These are phyloP conservation scores for Scrobipalpa atriplicella DNA, from an alignment of 2,888 invertebrate species.

Conservation along the genomic window DNA sequence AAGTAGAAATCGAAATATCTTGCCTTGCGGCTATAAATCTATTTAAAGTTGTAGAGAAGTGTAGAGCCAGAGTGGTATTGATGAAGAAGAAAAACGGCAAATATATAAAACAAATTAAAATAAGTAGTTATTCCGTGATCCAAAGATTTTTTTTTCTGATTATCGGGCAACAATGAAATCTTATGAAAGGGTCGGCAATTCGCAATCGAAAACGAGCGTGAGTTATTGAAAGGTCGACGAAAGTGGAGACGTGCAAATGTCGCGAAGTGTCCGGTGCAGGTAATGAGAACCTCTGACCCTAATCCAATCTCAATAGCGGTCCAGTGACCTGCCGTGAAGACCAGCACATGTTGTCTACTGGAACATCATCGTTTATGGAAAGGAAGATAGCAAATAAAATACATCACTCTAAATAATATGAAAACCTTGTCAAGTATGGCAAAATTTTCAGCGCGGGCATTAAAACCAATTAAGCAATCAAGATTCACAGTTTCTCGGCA, in stretches of 20 bases:
- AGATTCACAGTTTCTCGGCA: not conserved
- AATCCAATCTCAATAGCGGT: slow-evolving; percentile 23
- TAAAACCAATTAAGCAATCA: not conserved
- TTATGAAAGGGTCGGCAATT: not conserved
- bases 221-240: slow-evolving; percentile 19
- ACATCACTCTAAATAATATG: not conserved
- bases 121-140: too few species aligned
- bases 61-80: not conserved
- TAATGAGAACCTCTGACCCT: slow-evolving; percentile 22
- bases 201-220: not conserved
- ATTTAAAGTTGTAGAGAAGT: not conserved
- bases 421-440: not conserved
- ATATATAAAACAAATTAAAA: too few species aligned
- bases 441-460: not conserved
- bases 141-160: not conserved
- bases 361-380: too few species aligned
- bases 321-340: slow-evolving; percentile 1
- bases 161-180: not conserved
- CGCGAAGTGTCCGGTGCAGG: not conserved
- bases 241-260: slow-evolving; percentile 9
- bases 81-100: not conserved
- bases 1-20: slow-evolving; percentile 14
- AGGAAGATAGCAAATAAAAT: not conserved
- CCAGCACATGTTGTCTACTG: not conserved
- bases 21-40: not conserved